Base-by-base conservation (phyloP, 2,888 invertebrate genomes). In the Coelopa pilipes region DNA sequence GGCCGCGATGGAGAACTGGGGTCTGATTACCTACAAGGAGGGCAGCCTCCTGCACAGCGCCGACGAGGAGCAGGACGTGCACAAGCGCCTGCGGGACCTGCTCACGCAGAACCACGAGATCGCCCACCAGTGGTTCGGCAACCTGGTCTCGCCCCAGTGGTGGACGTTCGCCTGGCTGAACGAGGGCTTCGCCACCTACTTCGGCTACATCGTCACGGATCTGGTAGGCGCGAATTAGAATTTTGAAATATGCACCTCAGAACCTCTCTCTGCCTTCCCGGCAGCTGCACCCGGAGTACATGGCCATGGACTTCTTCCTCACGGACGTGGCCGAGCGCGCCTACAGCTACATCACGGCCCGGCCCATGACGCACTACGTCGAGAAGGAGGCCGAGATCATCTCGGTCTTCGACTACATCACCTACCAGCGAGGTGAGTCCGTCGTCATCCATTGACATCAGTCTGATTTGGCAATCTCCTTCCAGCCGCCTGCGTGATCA, bases 1-100 rank as follows among this genome's bases (percentile, higher is more conserved):
- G 70, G 93, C 93, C 24, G 96, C 96, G 47, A 97, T 97, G 96
- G 96, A 97, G 85, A 97, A 97, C 84, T 97, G 97, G 96, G 97
- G 97, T n/a, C 87, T 97, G 11, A 93, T 96, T 19, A 94, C 94
- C 1, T 87, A 90, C 90, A 82, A 89, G 15, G 84, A 85, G 74
- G 0, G 81, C 24, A 80, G 78, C 70, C 77, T 86, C 49, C 72
- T 84, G 11, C 75, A 78, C 34, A 67, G 78, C n/a, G 78, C 79
- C 24, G 65, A 78, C n/a, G 78, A 79, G 1, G 90, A 88, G 66
- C 89, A 89, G 81, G 89, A 91, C 78, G 84, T 88, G 63, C 76
- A 78, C 17, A 78, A 79, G 10, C 74, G 72, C 0, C 71, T 83
- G 0, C 82, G 81, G 70, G 80, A 88, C 78, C 89, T 88, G 1